phyloP scores from a whole-genome alignment of 2,113 vertebrate genomes.

The Indri indri region DNA sequence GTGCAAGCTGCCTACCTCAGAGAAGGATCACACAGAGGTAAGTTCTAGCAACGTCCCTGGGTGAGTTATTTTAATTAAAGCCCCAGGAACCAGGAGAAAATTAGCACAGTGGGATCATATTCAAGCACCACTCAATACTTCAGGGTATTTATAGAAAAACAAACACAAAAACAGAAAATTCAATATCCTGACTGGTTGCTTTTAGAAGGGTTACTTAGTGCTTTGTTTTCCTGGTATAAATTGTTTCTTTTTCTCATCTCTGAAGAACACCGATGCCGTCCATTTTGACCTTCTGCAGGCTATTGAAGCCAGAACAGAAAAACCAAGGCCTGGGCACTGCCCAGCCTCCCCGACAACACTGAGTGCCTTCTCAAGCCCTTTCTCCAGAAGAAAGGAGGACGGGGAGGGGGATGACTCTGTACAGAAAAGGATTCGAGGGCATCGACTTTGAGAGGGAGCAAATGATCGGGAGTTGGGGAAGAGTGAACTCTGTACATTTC shows the following conservation, averaged over 20 bases:
- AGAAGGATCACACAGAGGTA: background rate
- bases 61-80: slow-evolving; percentile 67
- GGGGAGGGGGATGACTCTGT: background rate
- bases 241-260: background rate
- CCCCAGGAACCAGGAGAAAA: slow-evolving; percentile 61
- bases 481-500: background rate
- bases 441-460: background rate
- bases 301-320: background rate
- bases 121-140: slow-evolving; percentile 70
- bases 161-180: slow-evolving; percentile 65
- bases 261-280: background rate
- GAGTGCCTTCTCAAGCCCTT: background rate
- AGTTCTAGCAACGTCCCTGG: slow-evolving; percentile 54
- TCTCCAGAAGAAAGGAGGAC: background rate
- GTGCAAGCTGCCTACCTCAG: slow-evolving; percentile 13
- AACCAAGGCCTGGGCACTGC: background rate
- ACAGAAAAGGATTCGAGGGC: background rate
- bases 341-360: background rate
- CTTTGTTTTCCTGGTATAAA: slow-evolving; percentile 52
- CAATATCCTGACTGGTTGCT: slow-evolving; percentile 57
- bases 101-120: slow-evolving; percentile 60
- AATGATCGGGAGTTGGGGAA: background rate
- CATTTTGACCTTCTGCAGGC: background rate
- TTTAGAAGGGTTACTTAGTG: background rate
- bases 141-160: slow-evolving; percentile 74